Base-by-base conservation (phyloP, 2,888 invertebrate genomes). In the Aelia acuminata region DNA sequence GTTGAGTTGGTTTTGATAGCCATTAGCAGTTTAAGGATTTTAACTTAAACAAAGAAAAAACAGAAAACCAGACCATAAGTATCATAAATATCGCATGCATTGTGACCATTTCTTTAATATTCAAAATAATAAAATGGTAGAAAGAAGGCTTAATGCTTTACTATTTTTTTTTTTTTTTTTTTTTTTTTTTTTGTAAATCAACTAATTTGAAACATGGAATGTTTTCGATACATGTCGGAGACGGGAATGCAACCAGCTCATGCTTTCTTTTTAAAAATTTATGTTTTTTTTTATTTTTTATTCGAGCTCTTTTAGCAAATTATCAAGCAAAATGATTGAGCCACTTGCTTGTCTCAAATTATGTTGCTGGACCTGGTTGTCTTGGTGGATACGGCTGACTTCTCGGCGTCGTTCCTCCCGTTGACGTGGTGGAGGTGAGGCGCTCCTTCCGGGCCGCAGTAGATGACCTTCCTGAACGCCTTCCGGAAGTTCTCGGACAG, bases 401-500 rank as follows among this genome's bases (percentile, higher is more conserved):
- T 91, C 90, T 91, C 91, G 31, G 89, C 87, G 84, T 90, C 90
- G 57, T 80, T 90, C 18, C 90, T 85, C 47, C 90, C 90, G 89
- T 90, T 90, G 87, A 90, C 49, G 57, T 90, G 86, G 11, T 43
- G 80, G 13, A 13, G 80, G 43, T 80, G 80, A 39, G 89, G 85
- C n/a, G 89, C 89, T 22, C 89, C 88, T 43, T 90, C 91, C 11
- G 90, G 90, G 1, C 91, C 90, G 90, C 91, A 94, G 92, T 94
- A 94, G 92, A 94, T 95, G 85, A 95, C 94, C 92, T 95, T 95
- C 89, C 94, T 94, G 92, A 98, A 98, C 39, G 97, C 98, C 92
- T 97, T 96, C 91, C 98, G 95, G 93, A 98, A 98, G 93, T 98
- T 98, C 91, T 98, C 98, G 2, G 98, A 98, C 87, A 98, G 94